These are phyloP conservation scores for Bombus superbus DNA, from an alignment of 1,140 invertebrate species.

Conservation along the genomic window DNA sequence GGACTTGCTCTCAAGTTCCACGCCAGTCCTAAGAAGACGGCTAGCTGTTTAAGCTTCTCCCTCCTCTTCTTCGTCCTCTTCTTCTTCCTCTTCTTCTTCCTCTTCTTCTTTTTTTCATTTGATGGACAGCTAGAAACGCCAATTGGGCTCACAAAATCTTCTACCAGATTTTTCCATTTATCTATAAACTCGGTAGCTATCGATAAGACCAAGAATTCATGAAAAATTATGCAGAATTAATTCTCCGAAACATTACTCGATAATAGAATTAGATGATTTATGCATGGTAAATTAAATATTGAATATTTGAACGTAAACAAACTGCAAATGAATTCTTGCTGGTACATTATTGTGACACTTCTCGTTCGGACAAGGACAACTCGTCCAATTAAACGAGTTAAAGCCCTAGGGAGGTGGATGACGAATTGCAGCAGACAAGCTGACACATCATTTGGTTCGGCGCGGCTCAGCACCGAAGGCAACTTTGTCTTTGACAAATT, in stretches of 20 bases:
- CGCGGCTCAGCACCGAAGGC: background rate
- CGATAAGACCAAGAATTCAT: background rate
- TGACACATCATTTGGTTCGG: background rate
- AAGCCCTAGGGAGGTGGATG: background rate
- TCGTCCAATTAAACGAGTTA: constrained; percentile 1
- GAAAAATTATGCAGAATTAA: background rate
- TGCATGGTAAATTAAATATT: background rate
- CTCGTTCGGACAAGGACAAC: background rate
- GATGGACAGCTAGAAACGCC: background rate
- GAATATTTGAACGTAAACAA: background rate
- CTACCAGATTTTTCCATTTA: too few relatives aligned
- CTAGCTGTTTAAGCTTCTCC: background rate
- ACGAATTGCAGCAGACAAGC: background rate
- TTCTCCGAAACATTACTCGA: background rate
- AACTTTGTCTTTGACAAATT: constrained; percentile 50
- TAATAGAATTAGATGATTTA: background rate
- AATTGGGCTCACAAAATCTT: background rate
- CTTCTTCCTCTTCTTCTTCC: background rate
- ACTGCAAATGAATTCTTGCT: background rate
- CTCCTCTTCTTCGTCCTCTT: background rate
- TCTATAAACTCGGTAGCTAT: background rate
- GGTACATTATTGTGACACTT: background rate
- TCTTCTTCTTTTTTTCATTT: background rate
- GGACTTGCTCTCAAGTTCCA: constrained; percentile 32
- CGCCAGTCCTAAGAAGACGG: background rate